Evolutionary conservation across 2,888 invertebrate species (phyloP).

Genomic region (Augochlorella aurata): DNA sequence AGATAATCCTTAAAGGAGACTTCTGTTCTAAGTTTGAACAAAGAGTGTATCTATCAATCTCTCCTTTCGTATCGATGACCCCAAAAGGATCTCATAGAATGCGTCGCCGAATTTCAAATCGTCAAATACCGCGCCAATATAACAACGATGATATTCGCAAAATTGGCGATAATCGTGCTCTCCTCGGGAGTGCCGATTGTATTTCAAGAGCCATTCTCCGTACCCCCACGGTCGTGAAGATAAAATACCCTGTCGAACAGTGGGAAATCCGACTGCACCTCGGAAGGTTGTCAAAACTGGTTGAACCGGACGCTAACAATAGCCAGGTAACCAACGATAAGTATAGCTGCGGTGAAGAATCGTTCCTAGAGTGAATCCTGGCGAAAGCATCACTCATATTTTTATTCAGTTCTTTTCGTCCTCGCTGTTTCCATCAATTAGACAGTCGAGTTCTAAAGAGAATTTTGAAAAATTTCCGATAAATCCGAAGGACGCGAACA

Average conservation of each 20-base stretch:
- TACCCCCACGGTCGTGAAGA: background rate
- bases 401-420: too few relatives aligned
- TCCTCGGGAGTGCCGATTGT: background rate
- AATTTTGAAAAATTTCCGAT: background rate
- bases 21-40: background rate
- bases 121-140: background rate
- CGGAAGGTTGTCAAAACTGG: conserved; percentile 17
- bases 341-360: background rate
- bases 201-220: conserved; percentile 12
- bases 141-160: background rate
- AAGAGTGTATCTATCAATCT: background rate
- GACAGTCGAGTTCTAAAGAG: background rate
- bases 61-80: background rate
- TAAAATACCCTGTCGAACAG: background rate
- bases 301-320: background rate
- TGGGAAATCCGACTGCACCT: background rate
- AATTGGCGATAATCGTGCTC: background rate
- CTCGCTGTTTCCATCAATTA: too few relatives aligned
- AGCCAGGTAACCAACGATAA: background rate
- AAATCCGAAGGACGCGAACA: background rate
- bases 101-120: background rate
- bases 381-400: background rate
- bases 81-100: background rate
- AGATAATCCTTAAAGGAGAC: background rate
- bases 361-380: background rate